Evolutionary conservation across 2,888 invertebrate species (phyloP).

Genomic region (Helleia helle): DNA sequence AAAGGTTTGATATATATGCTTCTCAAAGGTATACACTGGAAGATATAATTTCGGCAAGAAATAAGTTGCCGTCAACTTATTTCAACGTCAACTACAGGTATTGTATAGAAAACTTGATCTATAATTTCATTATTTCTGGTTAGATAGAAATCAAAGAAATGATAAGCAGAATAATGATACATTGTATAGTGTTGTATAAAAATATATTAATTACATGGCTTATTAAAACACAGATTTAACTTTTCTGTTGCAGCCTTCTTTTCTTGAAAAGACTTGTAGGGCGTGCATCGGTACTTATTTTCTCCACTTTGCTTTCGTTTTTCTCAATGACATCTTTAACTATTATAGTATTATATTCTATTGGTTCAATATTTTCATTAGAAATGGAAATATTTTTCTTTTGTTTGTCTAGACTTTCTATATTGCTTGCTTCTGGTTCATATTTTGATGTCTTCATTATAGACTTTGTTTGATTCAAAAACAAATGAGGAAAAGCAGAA

Average conservation of each 20-base stretch:
- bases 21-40: no score
- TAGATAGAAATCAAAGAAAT: no score
- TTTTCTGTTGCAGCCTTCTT: slow-evolving; percentile 44
- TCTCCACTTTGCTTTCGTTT: slow-evolving; percentile 23
- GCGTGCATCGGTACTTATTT: slow-evolving; percentile 27
- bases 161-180: no score
- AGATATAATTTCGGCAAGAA: no score
- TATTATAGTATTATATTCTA: slow-evolving; percentile 31
- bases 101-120: no score
- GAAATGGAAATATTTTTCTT: slow-evolving; percentile 13
- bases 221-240: slow-evolving; percentile 14
- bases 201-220: neutral
- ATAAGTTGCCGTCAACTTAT: no score
- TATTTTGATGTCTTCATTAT: slow-evolving; percentile 57
- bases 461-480: slow-evolving; percentile 38
- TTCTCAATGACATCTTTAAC: slow-evolving; percentile 52
- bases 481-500: slow-evolving; percentile 35
- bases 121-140: no score
- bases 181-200: no score
- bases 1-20: no score
- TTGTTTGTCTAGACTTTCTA: slow-evolving; percentile 5
- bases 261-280: slow-evolving; percentile 58
- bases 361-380: slow-evolving; percentile 7
- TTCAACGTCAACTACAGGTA: no score
- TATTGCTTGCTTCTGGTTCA: slow-evolving; percentile 17